Conservation (phyloP, 2,888 invertebrate species). For the Agrotis clavis region DNA sequence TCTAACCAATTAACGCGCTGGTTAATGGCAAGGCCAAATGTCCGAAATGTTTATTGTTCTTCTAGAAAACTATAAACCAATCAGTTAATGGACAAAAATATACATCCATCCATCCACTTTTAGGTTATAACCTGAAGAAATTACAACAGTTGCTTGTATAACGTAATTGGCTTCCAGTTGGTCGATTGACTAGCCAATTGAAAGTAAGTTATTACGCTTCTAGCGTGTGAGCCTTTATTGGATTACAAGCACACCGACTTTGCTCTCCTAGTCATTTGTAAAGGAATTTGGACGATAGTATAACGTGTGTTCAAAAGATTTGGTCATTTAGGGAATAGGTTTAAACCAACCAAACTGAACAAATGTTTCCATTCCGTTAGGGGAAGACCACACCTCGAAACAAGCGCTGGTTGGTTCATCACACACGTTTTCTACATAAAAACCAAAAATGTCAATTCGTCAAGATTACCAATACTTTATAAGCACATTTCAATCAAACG, state of each 20-base stretch:
- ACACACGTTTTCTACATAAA: no score
- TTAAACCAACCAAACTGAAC: no score
- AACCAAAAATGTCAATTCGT: no score
- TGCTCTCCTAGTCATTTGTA: no score
- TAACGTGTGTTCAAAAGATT: no score
- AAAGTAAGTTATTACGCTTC: constrained; percentile 19
- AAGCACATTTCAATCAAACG: no score
- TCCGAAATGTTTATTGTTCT: background rate
- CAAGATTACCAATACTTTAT: no score
- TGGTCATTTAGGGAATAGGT: no score
- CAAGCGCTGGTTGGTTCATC: no score
- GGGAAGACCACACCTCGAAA: no score
- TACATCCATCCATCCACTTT: background rate
- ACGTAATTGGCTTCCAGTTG: constrained; percentile 38
- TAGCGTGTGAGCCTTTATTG: constrained; percentile 15
- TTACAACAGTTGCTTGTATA: constrained; percentile 13
- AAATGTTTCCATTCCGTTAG: no score
- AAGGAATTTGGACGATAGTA: background rate
- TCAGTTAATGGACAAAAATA: background rate
- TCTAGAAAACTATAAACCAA: background rate
- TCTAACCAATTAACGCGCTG: no score
- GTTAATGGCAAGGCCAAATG: background rate
- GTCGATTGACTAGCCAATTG: constrained; percentile 38
- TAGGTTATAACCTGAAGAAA: background rate
- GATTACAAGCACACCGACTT: constrained; percentile 18